These are phyloP conservation scores for Chelonus formosanus DNA, from an alignment of 2,888 invertebrate species.

Conservation along the genomic window DNA sequence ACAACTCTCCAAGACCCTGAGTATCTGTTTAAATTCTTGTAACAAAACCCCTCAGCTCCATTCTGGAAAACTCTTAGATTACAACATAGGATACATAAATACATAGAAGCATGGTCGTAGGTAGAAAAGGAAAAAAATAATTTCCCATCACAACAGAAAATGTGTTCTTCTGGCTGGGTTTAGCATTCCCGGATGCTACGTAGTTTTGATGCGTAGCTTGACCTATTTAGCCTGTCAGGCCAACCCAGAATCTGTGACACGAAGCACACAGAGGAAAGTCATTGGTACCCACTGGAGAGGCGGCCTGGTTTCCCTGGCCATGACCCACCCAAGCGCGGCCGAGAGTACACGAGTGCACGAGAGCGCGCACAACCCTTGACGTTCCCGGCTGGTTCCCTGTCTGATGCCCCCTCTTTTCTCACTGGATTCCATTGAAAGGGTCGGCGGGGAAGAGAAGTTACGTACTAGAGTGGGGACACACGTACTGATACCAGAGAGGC, in stretches of 20 bases:
- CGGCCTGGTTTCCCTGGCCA: slow-evolving; percentile 62
- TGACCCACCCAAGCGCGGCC: slow-evolving; percentile 57
- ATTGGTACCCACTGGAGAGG: slow-evolving; percentile 42
- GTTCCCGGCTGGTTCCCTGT: slow-evolving; percentile 31
- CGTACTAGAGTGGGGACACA: neutral
- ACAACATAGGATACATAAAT: no score
- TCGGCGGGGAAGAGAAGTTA: neutral
- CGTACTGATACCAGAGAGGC: neutral
- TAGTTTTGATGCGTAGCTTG: slow-evolving; percentile 15
- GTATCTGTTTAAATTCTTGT: no score
- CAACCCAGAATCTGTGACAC: slow-evolving; percentile 36
- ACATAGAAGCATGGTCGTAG: no score
- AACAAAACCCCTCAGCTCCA: no score
- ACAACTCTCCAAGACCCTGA: no score
- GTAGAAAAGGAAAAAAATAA: no score
- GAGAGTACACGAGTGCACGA: slow-evolving; percentile 32
- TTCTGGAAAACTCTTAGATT: no score
- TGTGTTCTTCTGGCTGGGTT: no score
- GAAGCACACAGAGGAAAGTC: slow-evolving; percentile 29
- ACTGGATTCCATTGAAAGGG: slow-evolving; percentile 10
- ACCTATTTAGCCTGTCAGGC: slow-evolving; percentile 31
- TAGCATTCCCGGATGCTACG: no score
- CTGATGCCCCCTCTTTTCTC: slow-evolving; percentile 19
- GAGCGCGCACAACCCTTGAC: slow-evolving; percentile 41
- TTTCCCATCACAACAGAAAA: no score